Percentiles rank a stretch among this genome's conserved stretches.
These are phyloP conservation scores for Cotesia congregata DNA, from an alignment of 2,888 invertebrate genomes.

Conservation along the genomic window DNA sequence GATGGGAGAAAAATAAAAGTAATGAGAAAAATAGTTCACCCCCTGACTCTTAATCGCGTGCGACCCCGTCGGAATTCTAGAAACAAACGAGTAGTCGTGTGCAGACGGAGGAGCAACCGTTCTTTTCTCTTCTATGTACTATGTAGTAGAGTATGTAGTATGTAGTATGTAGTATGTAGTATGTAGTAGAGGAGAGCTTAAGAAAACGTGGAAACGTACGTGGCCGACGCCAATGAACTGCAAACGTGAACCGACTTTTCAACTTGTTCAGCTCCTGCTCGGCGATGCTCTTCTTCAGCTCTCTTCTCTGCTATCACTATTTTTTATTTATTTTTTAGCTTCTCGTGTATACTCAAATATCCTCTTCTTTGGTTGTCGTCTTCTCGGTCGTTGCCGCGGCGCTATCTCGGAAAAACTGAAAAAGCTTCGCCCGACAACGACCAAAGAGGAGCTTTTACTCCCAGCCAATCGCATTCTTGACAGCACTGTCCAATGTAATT, in stretches of 20 bases:
- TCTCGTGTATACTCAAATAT: conserved; percentile 25
- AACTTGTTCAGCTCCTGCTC: conserved; percentile 3
- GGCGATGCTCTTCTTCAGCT: conserved; percentile 28
- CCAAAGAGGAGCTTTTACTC: conserved; percentile 30
- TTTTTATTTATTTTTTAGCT: conserved; percentile 33
- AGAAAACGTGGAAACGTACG: conserved; percentile 54
- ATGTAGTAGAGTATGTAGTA: too few species aligned
- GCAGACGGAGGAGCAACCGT: conserved; percentile 30
- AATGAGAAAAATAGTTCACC: conserved; percentile 17
- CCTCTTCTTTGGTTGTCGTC: conserved; percentile 7
- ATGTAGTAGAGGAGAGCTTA: conserved; percentile 15
- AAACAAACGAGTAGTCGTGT: conserved; percentile 44
- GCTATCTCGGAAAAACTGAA: conserved; percentile 32
- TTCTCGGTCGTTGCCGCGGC: conserved; percentile 29
- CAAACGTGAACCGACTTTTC: conserved; percentile 52
- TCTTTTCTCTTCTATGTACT: background rate
- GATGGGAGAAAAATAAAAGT: background rate
- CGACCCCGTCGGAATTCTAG: conserved; percentile 42
- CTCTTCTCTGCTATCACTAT: conserved; percentile 19
- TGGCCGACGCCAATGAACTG: conserved; percentile 52
- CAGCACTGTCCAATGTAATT: conserved; percentile 7
- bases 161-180: too few species aligned
- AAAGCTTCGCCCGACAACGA: conserved; percentile 30
- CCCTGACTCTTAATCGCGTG: conserved; percentile 36
- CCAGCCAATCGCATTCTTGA: conserved; percentile 26